Conservation (phyloP, 2,113 vertebrate genomes). For the Eupsittula cactorum region DNA sequence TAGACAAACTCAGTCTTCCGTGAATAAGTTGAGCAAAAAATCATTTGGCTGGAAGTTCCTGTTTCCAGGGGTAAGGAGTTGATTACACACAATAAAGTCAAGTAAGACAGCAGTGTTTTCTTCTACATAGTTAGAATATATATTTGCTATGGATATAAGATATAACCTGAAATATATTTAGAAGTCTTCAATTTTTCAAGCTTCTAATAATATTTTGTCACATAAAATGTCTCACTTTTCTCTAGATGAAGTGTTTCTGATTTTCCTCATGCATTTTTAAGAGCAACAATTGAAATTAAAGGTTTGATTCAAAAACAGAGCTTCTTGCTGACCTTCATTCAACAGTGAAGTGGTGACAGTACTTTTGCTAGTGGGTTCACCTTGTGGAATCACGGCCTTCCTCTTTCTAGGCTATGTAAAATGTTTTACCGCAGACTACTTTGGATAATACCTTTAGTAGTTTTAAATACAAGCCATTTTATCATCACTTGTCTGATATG, state of each 20-base stretch:
- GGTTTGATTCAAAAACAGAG: not conserved
- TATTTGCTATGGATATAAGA: not conserved
- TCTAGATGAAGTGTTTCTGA: not conserved
- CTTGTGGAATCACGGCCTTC: not conserved
- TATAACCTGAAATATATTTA: not conserved
- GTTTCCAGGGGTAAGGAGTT: not conserved
- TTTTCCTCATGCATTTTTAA: not conserved
- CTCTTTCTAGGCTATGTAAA: not conserved
- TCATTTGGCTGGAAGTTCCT: not conserved
- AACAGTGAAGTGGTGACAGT: not conserved
- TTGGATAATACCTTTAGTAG: not conserved
- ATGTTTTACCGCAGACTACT: not conserved
- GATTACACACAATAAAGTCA: not conserved
- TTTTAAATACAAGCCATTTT: not conserved
- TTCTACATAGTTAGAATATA: not conserved
- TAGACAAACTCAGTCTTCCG: slow-evolving; percentile 19
- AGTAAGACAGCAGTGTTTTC: not conserved
- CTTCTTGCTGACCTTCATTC: not conserved
- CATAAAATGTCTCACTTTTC: not conserved
- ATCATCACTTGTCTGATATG: not conserved
- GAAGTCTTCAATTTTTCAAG: not conserved
- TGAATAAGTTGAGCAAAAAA: slow-evolving; percentile 10
- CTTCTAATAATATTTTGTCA: not conserved
- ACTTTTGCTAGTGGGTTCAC: not conserved
- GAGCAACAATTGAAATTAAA: not conserved